Conservation (phyloP, 2,888 invertebrate species). For the Andrena fulva region DNA sequence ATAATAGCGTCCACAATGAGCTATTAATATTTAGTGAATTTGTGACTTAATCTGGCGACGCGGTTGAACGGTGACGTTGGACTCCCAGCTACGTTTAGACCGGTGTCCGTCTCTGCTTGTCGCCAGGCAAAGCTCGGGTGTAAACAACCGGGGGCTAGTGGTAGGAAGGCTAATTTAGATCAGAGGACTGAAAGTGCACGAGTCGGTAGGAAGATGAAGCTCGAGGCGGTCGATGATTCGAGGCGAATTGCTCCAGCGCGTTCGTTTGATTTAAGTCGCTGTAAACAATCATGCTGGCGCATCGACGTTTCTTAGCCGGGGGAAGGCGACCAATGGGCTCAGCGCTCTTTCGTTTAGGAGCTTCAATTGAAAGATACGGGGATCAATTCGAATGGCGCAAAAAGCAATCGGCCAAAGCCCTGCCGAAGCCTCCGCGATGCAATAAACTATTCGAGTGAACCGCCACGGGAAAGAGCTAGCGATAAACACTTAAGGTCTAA, state of each 20-base stretch:
- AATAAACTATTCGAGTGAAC: neutral
- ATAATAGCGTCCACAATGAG: conserved; percentile 9
- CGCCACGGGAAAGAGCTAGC: neutral
- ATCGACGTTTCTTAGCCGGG: neutral
- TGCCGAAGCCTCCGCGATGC: neutral
- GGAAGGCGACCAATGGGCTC: neutral
- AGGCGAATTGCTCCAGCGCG: neutral
- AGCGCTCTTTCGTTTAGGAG: neutral
- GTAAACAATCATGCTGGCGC: neutral
- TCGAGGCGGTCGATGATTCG: neutral
- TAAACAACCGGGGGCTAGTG: neutral
- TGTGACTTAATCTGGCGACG: conserved; percentile 4
- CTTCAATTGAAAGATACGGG: neutral
- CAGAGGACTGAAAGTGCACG: neutral
- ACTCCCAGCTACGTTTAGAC: neutral
- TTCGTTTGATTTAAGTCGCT: conserved; percentile 13
- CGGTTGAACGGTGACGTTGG: neutral
- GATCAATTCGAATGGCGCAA: neutral
- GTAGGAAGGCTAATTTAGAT: conserved; percentile 2
- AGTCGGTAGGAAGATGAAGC: neutral
- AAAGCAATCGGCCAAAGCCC: neutral
- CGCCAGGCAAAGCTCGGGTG: neutral
- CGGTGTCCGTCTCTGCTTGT: neutral
- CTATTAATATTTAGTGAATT: conserved; percentile 31
- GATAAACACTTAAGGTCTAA: neutral